Evolutionary conservation across 2,797 vertebrate genomes (phyloP).

Genomic region (Enteromius mattozi): DNA sequence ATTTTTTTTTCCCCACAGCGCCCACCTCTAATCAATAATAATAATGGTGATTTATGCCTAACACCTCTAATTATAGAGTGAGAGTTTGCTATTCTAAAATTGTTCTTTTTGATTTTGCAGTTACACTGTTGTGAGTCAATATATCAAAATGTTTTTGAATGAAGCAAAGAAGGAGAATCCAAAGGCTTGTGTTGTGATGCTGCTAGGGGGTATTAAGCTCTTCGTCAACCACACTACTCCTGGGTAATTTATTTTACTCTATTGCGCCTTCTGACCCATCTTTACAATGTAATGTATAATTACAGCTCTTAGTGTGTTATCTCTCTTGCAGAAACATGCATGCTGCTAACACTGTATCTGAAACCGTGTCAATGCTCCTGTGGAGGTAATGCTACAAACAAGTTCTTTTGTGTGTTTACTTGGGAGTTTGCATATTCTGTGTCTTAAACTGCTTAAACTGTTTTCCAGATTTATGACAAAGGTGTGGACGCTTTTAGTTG

Average conservation of each 20-base stretch:
- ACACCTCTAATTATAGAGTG: neutral
- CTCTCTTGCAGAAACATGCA: slow-evolving; percentile 28
- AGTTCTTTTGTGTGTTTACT: neutral
- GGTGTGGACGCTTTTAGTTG: slow-evolving; percentile 56
- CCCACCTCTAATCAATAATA: neutral
- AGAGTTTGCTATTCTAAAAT: neutral
- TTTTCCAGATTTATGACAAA: slow-evolving; percentile 54
- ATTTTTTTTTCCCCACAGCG: neutral
- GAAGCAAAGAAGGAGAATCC: slow-evolving; percentile 73
- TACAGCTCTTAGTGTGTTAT: neutral
- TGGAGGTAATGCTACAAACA: slow-evolving; percentile 33
- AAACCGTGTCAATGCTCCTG: neutral
- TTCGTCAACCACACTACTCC: slow-evolving; percentile 75
- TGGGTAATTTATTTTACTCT: slow-evolving; percentile 63
- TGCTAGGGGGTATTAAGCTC: slow-evolving; percentile 79
- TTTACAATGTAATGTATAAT: neutral
- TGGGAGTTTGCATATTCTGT: neutral
- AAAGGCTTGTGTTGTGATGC: slow-evolving; percentile 80
- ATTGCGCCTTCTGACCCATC: neutral
- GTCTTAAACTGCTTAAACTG: neutral
- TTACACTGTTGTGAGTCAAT: slow-evolving; percentile 76
- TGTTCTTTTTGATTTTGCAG: slow-evolving; percentile 63
- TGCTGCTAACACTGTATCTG: neutral
- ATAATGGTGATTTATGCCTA: neutral
- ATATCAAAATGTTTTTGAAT: slow-evolving; percentile 76